Evolutionary conservation across 2,113 vertebrate genomes (phyloP).

Genomic region (Dicentrarchus labrax): DNA sequence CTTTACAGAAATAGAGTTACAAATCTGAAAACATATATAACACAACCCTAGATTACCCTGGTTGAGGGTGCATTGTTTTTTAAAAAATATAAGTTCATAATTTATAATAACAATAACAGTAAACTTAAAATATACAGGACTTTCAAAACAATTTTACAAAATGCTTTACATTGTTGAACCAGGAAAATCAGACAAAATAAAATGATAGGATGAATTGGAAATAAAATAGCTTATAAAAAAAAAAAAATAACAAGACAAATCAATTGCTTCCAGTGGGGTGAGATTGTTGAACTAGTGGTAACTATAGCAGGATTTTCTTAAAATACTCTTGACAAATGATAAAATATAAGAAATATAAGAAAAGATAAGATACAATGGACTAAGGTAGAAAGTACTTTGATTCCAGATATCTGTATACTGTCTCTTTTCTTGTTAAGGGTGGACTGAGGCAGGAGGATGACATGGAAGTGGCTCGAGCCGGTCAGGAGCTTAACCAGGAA

Average conservation of each 20-base stretch:
- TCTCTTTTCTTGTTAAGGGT: constrained; percentile 76
- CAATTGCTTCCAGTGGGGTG: not conserved
- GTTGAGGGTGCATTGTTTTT: not conserved
- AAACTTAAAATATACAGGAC: too few species aligned
- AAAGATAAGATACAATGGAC: not conserved
- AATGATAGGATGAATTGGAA: too few species aligned
- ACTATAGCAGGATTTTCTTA: not conserved
- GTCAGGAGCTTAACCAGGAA: constrained; percentile 92
- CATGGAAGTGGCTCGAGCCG: constrained; percentile 89
- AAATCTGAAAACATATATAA: constrained; percentile 19
- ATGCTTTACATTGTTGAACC: too few species aligned
- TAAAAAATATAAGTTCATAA: not conserved
- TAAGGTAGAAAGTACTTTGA: not conserved
- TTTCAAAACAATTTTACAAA: too few species aligned
- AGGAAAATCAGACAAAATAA: too few species aligned
- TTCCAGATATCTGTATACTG: not conserved
- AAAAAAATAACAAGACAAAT: not conserved
- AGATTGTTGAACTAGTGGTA: not conserved
- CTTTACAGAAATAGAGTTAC: constrained; percentile 5
- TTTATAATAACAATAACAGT: too few species aligned
- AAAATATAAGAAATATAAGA: not conserved
- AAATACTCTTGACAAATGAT: not conserved
- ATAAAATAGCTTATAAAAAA: too few species aligned
- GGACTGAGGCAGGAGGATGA: constrained; percentile 86
- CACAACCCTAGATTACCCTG: not conserved